A percentile compares a stretch with the other conserved stretches of the same genome.
Conservation (phyloP, 2,797 vertebrate genomes). For the Amblyraja radiata region DNA sequence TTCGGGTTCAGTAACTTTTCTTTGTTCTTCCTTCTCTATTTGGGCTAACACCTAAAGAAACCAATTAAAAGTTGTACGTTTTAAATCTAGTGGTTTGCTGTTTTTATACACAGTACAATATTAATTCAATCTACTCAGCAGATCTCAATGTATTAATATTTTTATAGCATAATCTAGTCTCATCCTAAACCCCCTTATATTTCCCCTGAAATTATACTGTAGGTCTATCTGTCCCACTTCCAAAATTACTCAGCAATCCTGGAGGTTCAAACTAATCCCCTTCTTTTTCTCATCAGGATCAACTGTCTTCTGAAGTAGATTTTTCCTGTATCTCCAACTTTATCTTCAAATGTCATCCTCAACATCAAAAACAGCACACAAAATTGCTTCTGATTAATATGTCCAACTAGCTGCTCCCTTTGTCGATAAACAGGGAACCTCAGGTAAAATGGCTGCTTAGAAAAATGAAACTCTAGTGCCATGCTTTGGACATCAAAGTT, state of each 20-base stretch:
- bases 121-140: background rate
- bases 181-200: background rate
- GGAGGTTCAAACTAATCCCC: background rate
- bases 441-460: no score
- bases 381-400: background rate
- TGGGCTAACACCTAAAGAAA: conserved; percentile 58
- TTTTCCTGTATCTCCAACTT: background rate
- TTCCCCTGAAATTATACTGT: background rate
- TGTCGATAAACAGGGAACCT: no score
- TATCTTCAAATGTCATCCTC: background rate
- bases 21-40: conserved; percentile 49
- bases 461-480: no score
- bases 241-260: background rate
- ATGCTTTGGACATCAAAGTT: no score
- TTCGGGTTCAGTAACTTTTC: background rate
- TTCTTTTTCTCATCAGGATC: background rate
- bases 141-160: background rate
- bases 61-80: background rate
- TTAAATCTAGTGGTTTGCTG: background rate
- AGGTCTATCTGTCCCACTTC: background rate
- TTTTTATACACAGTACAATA: background rate
- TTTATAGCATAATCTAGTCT: background rate
- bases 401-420: no score
- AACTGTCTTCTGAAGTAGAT: background rate
- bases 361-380: background rate